Evolutionary conservation across 2,113 vertebrate genomes (phyloP).

Genomic region (Daboia siamensis): DNA sequence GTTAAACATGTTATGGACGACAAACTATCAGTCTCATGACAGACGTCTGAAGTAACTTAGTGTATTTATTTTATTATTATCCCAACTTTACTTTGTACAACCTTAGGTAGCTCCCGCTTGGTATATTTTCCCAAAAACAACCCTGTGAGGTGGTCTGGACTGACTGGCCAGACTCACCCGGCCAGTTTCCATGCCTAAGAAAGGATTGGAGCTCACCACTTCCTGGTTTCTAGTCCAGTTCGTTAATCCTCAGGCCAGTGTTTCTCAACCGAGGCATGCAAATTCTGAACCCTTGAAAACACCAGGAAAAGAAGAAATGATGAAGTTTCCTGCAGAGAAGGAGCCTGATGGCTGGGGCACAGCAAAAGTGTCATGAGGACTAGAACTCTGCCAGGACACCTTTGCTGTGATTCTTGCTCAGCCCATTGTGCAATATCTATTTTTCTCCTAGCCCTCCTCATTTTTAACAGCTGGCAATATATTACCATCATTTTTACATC

Average conservation of each 20-base stretch:
- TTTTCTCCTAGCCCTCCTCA: background rate
- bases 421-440: background rate
- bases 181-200: background rate
- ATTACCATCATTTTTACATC: background rate
- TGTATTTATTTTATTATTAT: background rate
- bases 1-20: background rate
- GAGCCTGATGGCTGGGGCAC: background rate
- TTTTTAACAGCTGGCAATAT: background rate
- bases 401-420: background rate
- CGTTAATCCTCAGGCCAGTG: background rate
- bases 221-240: background rate
- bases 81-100: background rate
- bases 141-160: background rate
- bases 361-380: background rate
- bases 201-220: background rate
- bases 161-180: background rate
- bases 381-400: background rate
- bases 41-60: background rate
- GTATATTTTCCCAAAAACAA: background rate
- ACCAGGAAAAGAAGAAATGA: background rate
- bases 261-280: background rate
- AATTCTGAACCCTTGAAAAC: constrained; percentile 16
- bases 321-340: background rate
- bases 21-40: background rate
- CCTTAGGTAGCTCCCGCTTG: background rate